Evolutionary conservation across 1,140 invertebrate species (phyloP), one percentile per base, ranked within the genome.

Genomic region (Sweltsa coloradensis): DNA sequence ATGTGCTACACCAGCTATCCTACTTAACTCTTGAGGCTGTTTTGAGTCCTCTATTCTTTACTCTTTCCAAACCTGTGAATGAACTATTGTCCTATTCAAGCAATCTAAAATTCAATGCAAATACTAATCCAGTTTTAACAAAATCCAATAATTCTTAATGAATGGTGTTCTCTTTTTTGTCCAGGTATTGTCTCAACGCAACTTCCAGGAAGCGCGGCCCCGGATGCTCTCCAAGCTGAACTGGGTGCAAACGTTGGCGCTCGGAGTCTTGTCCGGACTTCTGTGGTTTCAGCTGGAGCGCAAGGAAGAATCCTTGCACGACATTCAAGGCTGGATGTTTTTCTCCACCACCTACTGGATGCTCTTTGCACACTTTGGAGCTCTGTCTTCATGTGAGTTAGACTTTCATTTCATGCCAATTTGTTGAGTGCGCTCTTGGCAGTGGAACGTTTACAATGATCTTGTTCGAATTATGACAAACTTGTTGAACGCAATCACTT

Each of bases 321-420:
- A 90, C 63, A 78, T 89, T 24, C 81, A 85, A 66, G 86, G 85
- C 34, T 87, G 83, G 82, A 85, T 88, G 78, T 89, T 89, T 60
- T 89, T 88, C 66, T 84, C 83, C 18, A 83, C 82, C 21, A 86
- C 81, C 21, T 89, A 89, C 58, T 89, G 85, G 85, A 89, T 88
- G 80, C 69, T 89, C 23, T 87, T 87, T 61, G 79, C 85, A 13
- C 72, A 87, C 47, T 89, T 89, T 58, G 82, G 83, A 54, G 82
- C 85, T 45, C 69, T 89, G 14, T 78, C 81, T 56, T 82, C 84
- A 62, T 81, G 78, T 81, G 60, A 76, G 73, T 72, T 16, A 34
- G 21, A 25, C 37, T 29, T 39, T 11, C 23, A 41, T 39, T 37
- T 14, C 16, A 46, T 18, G 44, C 31, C 4, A 34, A 34, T 34